phyloP scores from a whole-genome alignment of 2,888 invertebrate genomes.

The Lapara coniferarum region DNA sequence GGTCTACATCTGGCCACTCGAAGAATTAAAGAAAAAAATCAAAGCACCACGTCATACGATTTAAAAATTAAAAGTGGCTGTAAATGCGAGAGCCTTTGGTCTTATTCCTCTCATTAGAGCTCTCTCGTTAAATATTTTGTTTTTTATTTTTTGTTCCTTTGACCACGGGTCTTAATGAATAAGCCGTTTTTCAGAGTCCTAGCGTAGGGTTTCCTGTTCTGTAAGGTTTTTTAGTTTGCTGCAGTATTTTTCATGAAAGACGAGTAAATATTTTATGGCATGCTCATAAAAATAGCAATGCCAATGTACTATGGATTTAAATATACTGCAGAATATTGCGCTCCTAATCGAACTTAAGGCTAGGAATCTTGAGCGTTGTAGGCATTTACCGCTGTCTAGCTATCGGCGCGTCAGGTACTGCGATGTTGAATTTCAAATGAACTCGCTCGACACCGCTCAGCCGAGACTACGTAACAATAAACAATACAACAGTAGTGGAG shows the following conservation, averaged over 20 bases:
- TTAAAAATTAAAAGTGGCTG: conserved; percentile 11
- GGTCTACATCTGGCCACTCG: not conserved
- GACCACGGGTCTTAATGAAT: conserved; percentile 1
- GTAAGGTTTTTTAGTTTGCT: not conserved
- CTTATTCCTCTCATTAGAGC: conserved; percentile 17
- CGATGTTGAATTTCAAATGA: too few species aligned
- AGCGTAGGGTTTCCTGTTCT: not conserved
- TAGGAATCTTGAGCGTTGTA: too few species aligned
- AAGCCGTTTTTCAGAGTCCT: conserved; percentile 1
- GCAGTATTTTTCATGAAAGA: not conserved
- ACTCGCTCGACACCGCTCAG: too few species aligned
- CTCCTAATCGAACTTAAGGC: too few species aligned
- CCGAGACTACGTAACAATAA: too few species aligned
- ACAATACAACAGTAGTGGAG: too few species aligned
- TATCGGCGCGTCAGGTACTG: too few species aligned
- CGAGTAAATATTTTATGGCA: too few species aligned
- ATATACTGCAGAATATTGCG: too few species aligned
- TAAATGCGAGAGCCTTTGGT: not conserved
- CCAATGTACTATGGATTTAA: too few species aligned
- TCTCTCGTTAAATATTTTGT: conserved; percentile 2
- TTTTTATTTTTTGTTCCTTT: conserved; percentile 14
- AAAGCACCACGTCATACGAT: conserved; percentile 2
- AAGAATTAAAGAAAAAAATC: not conserved
- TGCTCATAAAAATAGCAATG: too few species aligned
- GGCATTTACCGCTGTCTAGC: too few species aligned